Conservation (phyloP, 2,888 invertebrate genomes). For the Crematogaster levior region DNA sequence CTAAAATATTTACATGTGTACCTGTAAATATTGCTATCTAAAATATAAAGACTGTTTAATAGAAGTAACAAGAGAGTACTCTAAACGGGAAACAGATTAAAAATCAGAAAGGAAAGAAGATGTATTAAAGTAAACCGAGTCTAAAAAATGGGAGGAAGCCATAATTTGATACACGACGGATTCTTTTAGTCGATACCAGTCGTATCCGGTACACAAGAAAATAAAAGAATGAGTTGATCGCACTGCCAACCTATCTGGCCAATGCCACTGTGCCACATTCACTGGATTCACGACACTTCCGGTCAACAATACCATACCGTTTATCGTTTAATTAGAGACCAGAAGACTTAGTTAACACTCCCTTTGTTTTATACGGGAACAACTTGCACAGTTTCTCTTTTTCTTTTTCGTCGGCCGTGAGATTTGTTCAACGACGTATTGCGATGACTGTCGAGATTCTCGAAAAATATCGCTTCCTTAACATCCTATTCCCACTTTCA, state of each 20-base stretch:
- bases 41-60: not conserved
- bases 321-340: constrained; percentile 77
- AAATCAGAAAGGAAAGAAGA: constrained; percentile 24
- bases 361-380: constrained; percentile 32
- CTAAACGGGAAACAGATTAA: constrained; percentile 19
- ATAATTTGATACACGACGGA: constrained; percentile 70
- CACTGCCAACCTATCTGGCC: constrained; percentile 59
- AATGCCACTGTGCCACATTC: constrained; percentile 65
- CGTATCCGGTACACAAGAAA: constrained; percentile 57
- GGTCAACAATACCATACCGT: constrained; percentile 57
- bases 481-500: no score
- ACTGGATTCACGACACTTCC: constrained; percentile 71
- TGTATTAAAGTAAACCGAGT: constrained; percentile 38
- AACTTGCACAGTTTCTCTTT: not conserved
- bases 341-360: constrained; percentile 59
- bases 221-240: constrained; percentile 72
- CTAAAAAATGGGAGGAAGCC: constrained; percentile 65
- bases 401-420: constrained; percentile 37
- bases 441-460: constrained; percentile 56
- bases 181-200: constrained; percentile 63
- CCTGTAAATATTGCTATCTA: no score
- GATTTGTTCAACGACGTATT: constrained; percentile 56
- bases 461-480: constrained; percentile 48
- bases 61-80: no score
- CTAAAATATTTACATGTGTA: no score